phyloP scores from a whole-genome alignment of 2,113 vertebrate species.

The Rhadina sibilatrix region DNA sequence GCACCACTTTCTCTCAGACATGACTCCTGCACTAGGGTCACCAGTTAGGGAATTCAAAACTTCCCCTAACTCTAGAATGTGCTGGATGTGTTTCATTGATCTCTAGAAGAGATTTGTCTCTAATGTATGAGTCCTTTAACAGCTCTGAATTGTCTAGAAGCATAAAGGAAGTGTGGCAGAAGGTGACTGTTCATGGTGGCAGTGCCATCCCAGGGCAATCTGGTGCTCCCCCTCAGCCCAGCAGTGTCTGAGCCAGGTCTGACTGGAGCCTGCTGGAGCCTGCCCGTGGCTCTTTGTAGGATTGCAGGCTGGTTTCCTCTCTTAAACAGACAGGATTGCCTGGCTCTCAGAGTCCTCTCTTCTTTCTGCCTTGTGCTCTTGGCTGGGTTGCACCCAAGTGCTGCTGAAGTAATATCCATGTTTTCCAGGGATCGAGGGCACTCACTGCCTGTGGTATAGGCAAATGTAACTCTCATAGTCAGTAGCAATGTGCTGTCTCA shows the following conservation, averaged over 20 bases:
- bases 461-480: neutral
- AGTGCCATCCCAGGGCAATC: neutral
- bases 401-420: neutral
- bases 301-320: neutral
- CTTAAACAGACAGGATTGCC: neutral
- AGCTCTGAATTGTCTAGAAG: neutral
- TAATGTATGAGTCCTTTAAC: accelerated
- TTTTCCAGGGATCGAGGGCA: neutral
- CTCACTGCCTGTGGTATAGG: accelerated
- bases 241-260: neutral
- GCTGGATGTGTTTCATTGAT: neutral
- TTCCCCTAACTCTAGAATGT: neutral
- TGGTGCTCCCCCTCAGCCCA: neutral
- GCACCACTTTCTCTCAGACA: neutral
- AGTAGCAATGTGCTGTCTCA: neutral
- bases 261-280: neutral
- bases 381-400: neutral
- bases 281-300: neutral
- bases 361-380: neutral
- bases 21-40: neutral
- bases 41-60: neutral
- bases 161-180: neutral
- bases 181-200: neutral
- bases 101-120: neutral
- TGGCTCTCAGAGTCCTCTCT: neutral